Percentiles rank a stretch among this genome's conserved stretches.
phyloP scores from a whole-genome alignment of 2,888 invertebrate genomes.

The Sicus ferrugineus region DNA sequence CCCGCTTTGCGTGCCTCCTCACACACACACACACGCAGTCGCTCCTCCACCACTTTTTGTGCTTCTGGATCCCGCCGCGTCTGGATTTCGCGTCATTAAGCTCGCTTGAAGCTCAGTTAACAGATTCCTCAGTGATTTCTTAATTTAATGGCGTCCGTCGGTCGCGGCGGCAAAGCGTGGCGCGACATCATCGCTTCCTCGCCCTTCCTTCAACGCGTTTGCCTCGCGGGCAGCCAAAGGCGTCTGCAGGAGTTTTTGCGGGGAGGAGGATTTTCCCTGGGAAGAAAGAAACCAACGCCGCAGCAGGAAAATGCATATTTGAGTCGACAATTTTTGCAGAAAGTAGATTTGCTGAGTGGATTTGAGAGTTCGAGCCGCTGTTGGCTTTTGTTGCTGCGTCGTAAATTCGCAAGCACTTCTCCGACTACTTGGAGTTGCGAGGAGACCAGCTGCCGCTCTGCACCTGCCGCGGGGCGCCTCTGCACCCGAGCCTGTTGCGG shows the following conservation, averaged over 20 bases:
- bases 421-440: conserved; percentile 1
- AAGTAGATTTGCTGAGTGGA: too few relatives aligned
- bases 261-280: too few relatives aligned
- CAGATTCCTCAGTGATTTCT: conserved; percentile 56
- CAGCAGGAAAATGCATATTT: too few relatives aligned
- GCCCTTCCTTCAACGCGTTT: too few relatives aligned
- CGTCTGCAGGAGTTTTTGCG: too few relatives aligned
- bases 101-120: conserved; percentile 45
- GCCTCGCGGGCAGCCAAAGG: too few relatives aligned
- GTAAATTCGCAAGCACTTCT: conserved; percentile 32
- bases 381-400: conserved; percentile 6
- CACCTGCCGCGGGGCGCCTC: background rate
- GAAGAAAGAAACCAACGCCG: too few relatives aligned
- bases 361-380: conserved; percentile 23
- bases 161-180: conserved; percentile 1
- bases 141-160: conserved; percentile 49
- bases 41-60: background rate
- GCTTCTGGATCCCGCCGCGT: background rate
- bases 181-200: too few relatives aligned
- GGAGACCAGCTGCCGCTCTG: background rate
- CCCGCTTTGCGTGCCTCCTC: background rate
- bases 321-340: too few relatives aligned
- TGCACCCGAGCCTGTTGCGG: too few relatives aligned
- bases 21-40: conserved; percentile 13
- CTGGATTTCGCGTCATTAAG: conserved; percentile 39